phyloP scores from a whole-genome alignment of 2,797 vertebrate species.

The Macroramphosus scolopax region DNA sequence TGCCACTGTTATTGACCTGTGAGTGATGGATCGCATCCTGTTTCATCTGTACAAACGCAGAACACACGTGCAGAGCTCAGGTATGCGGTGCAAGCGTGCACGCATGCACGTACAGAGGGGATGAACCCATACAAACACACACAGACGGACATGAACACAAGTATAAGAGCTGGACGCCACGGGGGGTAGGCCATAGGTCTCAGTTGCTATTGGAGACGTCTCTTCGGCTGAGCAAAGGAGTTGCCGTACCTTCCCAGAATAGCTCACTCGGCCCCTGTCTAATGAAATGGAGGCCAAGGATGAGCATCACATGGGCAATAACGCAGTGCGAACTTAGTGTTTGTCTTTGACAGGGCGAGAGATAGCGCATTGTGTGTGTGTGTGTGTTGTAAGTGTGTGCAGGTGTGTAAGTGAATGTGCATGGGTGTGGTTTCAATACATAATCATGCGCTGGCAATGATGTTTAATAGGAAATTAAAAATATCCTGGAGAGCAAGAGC shows the following conservation, averaged over 20 bases:
- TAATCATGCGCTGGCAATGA: slow-evolving; percentile 44
- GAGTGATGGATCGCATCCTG: slow-evolving; percentile 55
- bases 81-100: slow-evolving; percentile 35
- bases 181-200: slow-evolving; percentile 56
- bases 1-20: slow-evolving; percentile 59
- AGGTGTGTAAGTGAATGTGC: slow-evolving; percentile 3
- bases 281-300: slow-evolving; percentile 59
- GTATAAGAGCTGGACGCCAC: slow-evolving; percentile 31
- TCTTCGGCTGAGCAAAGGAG: slow-evolving; percentile 56
- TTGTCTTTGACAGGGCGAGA: slow-evolving; percentile 50
- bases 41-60: slow-evolving; percentile 34
- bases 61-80: slow-evolving; percentile 37
- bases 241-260: slow-evolving; percentile 63
- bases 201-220: slow-evolving; percentile 71
- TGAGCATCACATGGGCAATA: slow-evolving; percentile 55
- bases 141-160: slow-evolving; percentile 13
- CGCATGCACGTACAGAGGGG: slow-evolving; percentile 13
- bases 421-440: slow-evolving; percentile 16
- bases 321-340: slow-evolving; percentile 54
- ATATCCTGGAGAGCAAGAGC: slow-evolving; percentile 57
- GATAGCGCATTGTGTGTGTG: slow-evolving; percentile 1
- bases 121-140: slow-evolving; percentile 10
- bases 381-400: slow-evolving; percentile 2
- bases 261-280: slow-evolving; percentile 47
- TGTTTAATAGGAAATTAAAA: slow-evolving; percentile 68